Conservation (phyloP, 2,113 vertebrate species). For the Candoia aspera region DNA sequence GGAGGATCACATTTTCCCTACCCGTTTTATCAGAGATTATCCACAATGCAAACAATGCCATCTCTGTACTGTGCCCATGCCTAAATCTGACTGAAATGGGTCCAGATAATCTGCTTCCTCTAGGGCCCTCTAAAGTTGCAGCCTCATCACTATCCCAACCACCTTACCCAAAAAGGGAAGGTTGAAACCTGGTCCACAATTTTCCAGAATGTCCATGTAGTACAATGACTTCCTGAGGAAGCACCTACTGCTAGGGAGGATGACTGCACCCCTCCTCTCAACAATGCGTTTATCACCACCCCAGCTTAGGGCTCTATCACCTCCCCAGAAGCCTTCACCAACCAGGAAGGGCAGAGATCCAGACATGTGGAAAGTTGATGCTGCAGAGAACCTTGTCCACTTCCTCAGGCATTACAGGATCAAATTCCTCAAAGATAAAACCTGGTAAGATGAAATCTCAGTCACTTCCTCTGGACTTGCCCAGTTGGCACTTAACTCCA, state of each 20-base stretch:
- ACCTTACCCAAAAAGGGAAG: not conserved
- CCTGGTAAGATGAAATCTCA: not conserved
- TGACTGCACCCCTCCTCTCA: not conserved
- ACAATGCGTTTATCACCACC: not conserved
- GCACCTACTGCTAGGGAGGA: not conserved
- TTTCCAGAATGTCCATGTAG: not conserved
- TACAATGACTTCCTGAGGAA: not conserved
- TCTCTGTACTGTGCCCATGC: not conserved
- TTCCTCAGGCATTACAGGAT: not conserved
- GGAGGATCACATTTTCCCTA: not conserved
- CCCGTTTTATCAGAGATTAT: not conserved
- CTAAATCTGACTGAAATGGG: not conserved
- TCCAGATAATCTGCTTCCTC: not conserved
- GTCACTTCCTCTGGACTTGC: not conserved
- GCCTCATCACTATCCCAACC: not conserved
- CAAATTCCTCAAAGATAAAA: not conserved
- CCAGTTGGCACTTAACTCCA: not conserved
- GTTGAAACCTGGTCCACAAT: not conserved
- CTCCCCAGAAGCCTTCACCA: not conserved
- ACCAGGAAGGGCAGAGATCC: not conserved
- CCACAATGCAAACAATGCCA: not conserved
- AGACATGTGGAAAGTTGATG: not conserved
- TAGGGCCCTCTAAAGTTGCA: not conserved
- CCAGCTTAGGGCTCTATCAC: not conserved
- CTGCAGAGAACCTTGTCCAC: not conserved